These are phyloP conservation scores for Gymnogyps californianus DNA, from an alignment of 2,113 vertebrate genomes.

Conservation along the genomic window DNA sequence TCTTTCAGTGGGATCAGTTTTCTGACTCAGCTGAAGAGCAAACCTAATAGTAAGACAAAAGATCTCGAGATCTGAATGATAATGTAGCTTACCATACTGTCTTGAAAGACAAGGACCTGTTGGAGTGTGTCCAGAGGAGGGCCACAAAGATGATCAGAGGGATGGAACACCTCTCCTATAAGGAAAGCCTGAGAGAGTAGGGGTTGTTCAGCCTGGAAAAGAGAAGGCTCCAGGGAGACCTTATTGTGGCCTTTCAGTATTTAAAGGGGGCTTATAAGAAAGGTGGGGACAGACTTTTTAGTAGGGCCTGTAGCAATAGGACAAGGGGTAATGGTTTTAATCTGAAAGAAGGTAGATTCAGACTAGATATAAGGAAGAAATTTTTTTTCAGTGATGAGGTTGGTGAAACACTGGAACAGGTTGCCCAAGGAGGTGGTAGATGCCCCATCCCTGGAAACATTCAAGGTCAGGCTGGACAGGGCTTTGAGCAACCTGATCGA, in stretches of 20 bases:
- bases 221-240: background rate
- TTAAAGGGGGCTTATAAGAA: background rate
- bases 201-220: background rate
- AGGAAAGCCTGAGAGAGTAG: background rate
- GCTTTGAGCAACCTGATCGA: background rate
- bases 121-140: background rate
- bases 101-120: background rate
- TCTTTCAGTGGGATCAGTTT: background rate
- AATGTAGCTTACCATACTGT: background rate
- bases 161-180: background rate
- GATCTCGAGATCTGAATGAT: background rate
- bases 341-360: background rate
- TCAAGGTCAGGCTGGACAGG: background rate
- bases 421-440: background rate
- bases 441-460: background rate
- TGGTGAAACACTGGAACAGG: background rate
- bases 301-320: background rate
- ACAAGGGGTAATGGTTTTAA: background rate
- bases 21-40: background rate
- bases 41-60: background rate
- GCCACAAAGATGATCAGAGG: background rate
- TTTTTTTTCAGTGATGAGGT: background rate
- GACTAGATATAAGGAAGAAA: background rate
- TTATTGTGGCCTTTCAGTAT: background rate
- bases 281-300: background rate